Evolutionary conservation across 1,140 invertebrate genomes (phyloP).

Genomic region (Gonioctena quinquepunctata): DNA sequence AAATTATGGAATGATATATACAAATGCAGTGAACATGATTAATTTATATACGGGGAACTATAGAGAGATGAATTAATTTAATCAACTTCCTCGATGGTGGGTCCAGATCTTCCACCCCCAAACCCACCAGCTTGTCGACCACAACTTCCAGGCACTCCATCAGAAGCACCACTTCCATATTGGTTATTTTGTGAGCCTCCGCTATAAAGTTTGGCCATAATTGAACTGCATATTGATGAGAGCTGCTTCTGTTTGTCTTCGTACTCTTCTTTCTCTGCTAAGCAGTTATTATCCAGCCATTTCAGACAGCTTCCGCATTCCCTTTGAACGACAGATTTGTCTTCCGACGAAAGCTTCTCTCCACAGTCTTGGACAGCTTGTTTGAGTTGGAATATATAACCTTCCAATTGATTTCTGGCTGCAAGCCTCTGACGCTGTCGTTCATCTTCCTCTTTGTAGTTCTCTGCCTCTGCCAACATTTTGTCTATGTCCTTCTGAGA

Average conservation of each 20-base stretch:
- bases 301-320: slow-evolving; percentile 56
- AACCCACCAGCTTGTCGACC: slow-evolving; percentile 48
- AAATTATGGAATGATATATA: too few relatives aligned
- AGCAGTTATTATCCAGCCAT: slow-evolving; percentile 62
- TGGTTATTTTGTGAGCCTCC: slow-evolving; percentile 57
- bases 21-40: too few relatives aligned
- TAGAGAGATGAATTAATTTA: too few relatives aligned
- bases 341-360: slow-evolving; percentile 55
- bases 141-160: slow-evolving; percentile 19
- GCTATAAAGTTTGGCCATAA: slow-evolving; percentile 57
- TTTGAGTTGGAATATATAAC: slow-evolving; percentile 75
- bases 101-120: slow-evolving; percentile 47
- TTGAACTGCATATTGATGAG: slow-evolving; percentile 55
- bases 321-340: slow-evolving; percentile 54
- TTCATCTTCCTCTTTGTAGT: slow-evolving; percentile 71
- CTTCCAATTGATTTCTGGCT: slow-evolving; percentile 67
- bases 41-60: too few relatives aligned
- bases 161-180: slow-evolving; percentile 57
- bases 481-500: slow-evolving; percentile 81
- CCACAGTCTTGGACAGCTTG: slow-evolving; percentile 59
- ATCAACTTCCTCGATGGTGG: slow-evolving; percentile 76
- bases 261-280: slow-evolving; percentile 66
- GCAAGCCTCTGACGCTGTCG: slow-evolving; percentile 66
- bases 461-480: slow-evolving; percentile 73
- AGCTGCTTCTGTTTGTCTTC: slow-evolving; percentile 61